These are phyloP conservation scores for Gonatopus flavifemur DNA, from an alignment of 1,140 invertebrate species.

Conservation along the genomic window DNA sequence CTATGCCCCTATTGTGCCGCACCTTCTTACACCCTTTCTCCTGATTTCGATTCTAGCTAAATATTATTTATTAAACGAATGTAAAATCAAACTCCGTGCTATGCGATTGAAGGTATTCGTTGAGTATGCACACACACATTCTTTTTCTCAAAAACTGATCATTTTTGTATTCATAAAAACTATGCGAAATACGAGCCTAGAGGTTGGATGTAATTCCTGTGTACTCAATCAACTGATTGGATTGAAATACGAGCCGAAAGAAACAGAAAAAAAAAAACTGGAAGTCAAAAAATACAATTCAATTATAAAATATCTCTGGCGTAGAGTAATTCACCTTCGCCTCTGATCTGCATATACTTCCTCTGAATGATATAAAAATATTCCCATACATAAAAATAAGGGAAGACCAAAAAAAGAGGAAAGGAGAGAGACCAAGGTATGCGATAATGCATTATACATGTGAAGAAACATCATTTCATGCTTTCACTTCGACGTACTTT, in stretches of 20 bases:
- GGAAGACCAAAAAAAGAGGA: too few relatives aligned
- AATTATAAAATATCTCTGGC: slow-evolving; percentile 11
- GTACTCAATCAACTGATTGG: too few relatives aligned
- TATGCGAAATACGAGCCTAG: too few relatives aligned
- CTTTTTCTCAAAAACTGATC: neutral
- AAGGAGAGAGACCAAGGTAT: too few relatives aligned
- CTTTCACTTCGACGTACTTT: slow-evolving; percentile 6
- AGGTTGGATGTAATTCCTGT: too few relatives aligned
- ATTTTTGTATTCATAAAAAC: too few relatives aligned
- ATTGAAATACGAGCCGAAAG: too few relatives aligned
- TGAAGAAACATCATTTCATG: slow-evolving; percentile 5
- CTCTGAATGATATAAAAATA: slow-evolving; percentile 22
- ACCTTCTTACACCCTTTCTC: slow-evolving; percentile 7
- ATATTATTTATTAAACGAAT: too few relatives aligned
- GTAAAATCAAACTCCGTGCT: neutral
- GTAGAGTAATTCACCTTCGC: too few relatives aligned
- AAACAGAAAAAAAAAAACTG: too few relatives aligned
- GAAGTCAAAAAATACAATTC: slow-evolving; percentile 15
- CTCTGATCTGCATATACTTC: slow-evolving; percentile 13
- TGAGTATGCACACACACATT: neutral
- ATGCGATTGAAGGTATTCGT: neutral
- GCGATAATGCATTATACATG: too few relatives aligned
- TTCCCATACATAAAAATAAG: slow-evolving; percentile 12
- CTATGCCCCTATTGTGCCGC: slow-evolving; percentile 10
- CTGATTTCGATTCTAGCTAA: neutral